A percentile compares a stretch with the other conserved stretches of the same genome.
These are phyloP conservation scores for Cromileptes altivelis DNA, from an alignment of 2,113 vertebrate species.

Conservation along the genomic window DNA sequence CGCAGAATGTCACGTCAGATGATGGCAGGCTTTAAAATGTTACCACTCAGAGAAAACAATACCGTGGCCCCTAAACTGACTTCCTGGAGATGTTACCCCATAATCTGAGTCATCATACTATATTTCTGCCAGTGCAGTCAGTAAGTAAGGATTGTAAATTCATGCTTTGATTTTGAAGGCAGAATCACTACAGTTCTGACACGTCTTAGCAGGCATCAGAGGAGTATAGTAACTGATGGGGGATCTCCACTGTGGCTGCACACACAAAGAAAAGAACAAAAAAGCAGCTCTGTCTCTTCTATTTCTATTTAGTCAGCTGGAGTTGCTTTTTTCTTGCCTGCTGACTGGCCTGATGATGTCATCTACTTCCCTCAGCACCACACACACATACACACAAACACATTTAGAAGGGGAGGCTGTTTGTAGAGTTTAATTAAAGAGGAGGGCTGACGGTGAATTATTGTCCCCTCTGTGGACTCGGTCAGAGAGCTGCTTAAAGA, in stretches of 20 bases:
- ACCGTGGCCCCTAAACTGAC: background rate
- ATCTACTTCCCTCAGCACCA: conserved; percentile 13
- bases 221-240: background rate
- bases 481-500: conserved; percentile 18
- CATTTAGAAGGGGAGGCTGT: conserved; percentile 35
- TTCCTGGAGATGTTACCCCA: too few species aligned
- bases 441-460: conserved; percentile 37
- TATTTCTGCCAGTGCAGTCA: background rate
- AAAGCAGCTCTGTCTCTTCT: background rate
- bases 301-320: conserved; percentile 2
- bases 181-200: background rate
- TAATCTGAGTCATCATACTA: background rate
- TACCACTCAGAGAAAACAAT: background rate
- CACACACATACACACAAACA: background rate
- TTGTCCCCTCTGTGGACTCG: conserved; percentile 2
- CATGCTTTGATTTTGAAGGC: conserved; percentile 12
- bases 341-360: conserved; percentile 53
- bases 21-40: background rate
- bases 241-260: too few species aligned
- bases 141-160: background rate
- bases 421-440: conserved; percentile 59
- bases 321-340: conserved; percentile 15
- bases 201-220: background rate
- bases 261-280: too few species aligned
- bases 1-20: background rate